Base-by-base conservation (phyloP, 2,113 vertebrate species). In the Halcyon malimbica region DNA sequence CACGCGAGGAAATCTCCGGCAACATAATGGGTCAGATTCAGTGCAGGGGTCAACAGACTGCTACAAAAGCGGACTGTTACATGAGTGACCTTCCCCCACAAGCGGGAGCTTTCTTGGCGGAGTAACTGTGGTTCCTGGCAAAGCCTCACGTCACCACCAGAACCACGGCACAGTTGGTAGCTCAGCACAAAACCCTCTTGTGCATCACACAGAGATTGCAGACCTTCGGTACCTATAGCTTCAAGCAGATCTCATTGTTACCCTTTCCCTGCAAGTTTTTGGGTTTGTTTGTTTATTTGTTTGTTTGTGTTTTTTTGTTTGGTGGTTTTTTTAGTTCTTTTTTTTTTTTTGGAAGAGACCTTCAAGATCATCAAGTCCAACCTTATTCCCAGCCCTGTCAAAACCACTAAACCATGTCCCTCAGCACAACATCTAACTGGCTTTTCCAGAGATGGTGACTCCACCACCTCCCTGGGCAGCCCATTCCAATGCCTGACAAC, bases 71-170 rank as follows among this genome's bases (percentile, higher is more conserved):
- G 73, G 44, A 3, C 9, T 76, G 17, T 74, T 41, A 42, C 11
- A 15, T 20, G 17, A 59, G 37, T 9, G 29, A 37, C 17, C 41
- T 60, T 75, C 16, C 21, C 14, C 8, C 29, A 16, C 35, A 51
- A 29, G 35, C 64, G 82, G 44, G 18, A 73, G 8, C 26, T 86
- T 77, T 87, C 24, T 68, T 73, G 39, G 57, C 28, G 67, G 24
- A 57, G 23, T 24, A 33, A 11, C 57, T 68, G 44, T 59, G 18
- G 26, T 63, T 67, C 18, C 78, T 77, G 37, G 50, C 41, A 74
- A 54, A 57, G n/a, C 44, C 16, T 31, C n/a, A 9, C 0, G 0
- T 65, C 41, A 7, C 33, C 56, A 33, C 7, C 64, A 88, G 67
- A 54, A 50, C 33, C 17, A 3, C 1, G 4, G 29, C 56, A 10